Evolutionary conservation across 2,113 vertebrate genomes (phyloP).

Genomic region (Dendrocopos noguchii): DNA sequence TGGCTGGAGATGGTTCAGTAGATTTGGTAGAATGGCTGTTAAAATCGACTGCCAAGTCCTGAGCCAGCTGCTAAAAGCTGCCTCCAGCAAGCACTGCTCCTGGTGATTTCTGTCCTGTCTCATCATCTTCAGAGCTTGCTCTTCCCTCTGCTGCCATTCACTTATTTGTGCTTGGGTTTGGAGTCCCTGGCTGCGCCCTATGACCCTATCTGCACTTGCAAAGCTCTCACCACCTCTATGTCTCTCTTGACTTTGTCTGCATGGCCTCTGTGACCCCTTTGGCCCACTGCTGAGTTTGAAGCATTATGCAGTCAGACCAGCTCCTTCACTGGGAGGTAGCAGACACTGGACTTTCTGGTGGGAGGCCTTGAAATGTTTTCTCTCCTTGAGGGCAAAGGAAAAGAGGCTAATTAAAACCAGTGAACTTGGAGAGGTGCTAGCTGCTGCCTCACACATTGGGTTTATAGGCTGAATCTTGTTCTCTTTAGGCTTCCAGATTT

Average conservation of each 20-base stretch:
- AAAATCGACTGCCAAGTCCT: background rate
- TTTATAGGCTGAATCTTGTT: conserved; percentile 57
- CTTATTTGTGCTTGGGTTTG: background rate
- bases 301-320: background rate
- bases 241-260: background rate
- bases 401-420: conserved; percentile 31
- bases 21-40: conserved; percentile 25
- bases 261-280: background rate
- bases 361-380: background rate
- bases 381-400: background rate
- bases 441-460: conserved; percentile 38
- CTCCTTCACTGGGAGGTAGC: background rate
- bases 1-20: conserved; percentile 11
- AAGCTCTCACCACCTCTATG: background rate
- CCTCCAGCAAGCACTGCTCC: conserved; percentile 1
- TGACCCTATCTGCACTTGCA: background rate
- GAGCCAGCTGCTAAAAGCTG: conserved; percentile 11
- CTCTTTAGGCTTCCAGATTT: conserved; percentile 57
- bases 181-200: background rate
- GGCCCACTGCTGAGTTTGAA: background rate
- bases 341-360: background rate
- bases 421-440: background rate
- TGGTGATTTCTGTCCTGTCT: background rate
- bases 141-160: background rate
- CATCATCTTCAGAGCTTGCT: background rate